Evolutionary conservation across 2,888 invertebrate genomes (phyloP), one percentile per base, ranked within the genome.

Genomic region (Apantesis nais): DNA sequence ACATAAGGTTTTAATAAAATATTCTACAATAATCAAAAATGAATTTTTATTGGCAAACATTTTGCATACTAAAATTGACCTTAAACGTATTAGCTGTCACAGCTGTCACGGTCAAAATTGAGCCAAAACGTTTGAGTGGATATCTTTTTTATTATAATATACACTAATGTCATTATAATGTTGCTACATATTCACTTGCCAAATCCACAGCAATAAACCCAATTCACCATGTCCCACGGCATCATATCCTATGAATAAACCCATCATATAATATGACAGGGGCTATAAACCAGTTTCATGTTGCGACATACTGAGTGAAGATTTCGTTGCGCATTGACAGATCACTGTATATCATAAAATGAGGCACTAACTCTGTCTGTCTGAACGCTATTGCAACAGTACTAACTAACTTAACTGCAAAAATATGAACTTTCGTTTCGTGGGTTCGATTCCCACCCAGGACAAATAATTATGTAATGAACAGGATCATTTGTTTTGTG

Each of bases 171-270:
- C 29, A 29, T 29, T 12, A 29, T 58, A 1, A 34, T 29, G 1
- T n/a, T n/a, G 34, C 12, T 34, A 65, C 14, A n/a, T 65, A 52
- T 52, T 37, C 34, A 65, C n/a, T 65, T 65, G 65, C 37, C 25
- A 52, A 58, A 58, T 25, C 58, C 41, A 60, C 19, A 60, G 29
- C 62, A 8, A 25, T 65, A 65, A 70, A 77, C 25, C 68, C 72
- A 77, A 80, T 80, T 66, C 75, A 16, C 29, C 19, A 71, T 71
- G 39, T 66, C 71, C 63, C 77, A 80, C 70, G 79, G 74, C 62
- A 78, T 75, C 77, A 80, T 78, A 77, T 74, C 74, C 71, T 12
- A 61, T 64, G 71, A 70, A 62, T 63, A 67, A 74, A 73, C 58
- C 58, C 67, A 62, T 63, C 44, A 31, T n/a, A 52, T 52, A 52